phyloP scores from a whole-genome alignment of 53 echinoderm and acorn worm genomes.

The Apostichopus leukothele region DNA sequence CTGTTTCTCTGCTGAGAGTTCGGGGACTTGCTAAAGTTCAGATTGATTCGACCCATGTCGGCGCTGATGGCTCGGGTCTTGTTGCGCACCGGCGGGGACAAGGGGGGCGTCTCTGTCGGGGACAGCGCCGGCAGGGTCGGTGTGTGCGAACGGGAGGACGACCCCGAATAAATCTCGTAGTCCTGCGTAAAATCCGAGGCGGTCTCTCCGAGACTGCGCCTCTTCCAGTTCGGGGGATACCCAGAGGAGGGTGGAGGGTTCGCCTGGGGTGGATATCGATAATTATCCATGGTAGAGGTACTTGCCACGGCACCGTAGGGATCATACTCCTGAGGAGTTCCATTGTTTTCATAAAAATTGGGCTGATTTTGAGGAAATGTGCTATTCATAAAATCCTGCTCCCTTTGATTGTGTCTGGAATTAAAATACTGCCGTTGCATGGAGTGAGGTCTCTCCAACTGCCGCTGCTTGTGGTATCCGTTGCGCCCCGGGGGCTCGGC shows the following conservation, averaged over 20 bases:
- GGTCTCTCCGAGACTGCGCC: slow-evolving; percentile 26
- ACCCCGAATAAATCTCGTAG: slow-evolving; percentile 62
- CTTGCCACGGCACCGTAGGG: background rate
- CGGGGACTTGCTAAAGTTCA: background rate
- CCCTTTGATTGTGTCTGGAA: slow-evolving; percentile 2
- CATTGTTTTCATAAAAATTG: background rate
- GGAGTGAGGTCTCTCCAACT: background rate
- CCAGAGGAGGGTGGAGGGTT: background rate
- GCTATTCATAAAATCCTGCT: background rate
- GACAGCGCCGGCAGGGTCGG: slow-evolving; percentile 84
- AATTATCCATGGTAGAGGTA: background rate
- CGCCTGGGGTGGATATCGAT: background rate
- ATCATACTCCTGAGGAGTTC: slow-evolving; percentile 11
- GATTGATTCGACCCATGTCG: slow-evolving; percentile 11
- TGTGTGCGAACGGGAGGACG: slow-evolving; percentile 84
- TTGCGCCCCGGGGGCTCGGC: background rate
- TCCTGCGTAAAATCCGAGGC: slow-evolving; percentile 54
- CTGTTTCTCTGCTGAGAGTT: background rate
- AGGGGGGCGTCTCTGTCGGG: slow-evolving; percentile 79
- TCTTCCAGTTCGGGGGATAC: background rate
- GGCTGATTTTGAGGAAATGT: slow-evolving; percentile 24
- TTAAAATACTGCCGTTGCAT: slow-evolving; percentile 53
- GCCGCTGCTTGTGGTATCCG: slow-evolving; percentile 2
- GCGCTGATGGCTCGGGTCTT: slow-evolving; percentile 49
- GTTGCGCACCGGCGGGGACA: slow-evolving; percentile 56